Percentiles rank a stretch among this genome's conserved stretches.
Conservation (phyloP, 1,140 invertebrate genomes). For the Catajapyx aquilonaris region DNA sequence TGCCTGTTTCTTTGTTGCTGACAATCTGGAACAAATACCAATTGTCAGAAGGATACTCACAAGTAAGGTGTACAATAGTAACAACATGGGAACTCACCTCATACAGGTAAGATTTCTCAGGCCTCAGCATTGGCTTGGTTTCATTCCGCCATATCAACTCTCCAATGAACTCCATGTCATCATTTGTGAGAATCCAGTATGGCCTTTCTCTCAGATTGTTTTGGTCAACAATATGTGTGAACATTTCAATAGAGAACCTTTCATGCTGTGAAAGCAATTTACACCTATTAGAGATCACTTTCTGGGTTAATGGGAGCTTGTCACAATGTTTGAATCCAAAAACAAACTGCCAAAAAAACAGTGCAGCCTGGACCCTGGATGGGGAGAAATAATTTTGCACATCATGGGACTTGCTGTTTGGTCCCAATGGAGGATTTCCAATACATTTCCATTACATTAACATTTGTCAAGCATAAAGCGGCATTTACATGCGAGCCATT, state of each 20-base stretch:
- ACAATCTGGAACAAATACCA: slow-evolving; percentile 29
- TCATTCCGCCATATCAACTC: slow-evolving; percentile 21
- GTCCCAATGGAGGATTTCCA: no score
- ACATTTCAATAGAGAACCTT: slow-evolving; percentile 21
- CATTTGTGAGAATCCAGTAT: slow-evolving; percentile 13
- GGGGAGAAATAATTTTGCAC: no score
- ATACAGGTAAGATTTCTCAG: slow-evolving; percentile 21
- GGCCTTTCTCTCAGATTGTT: slow-evolving; percentile 13
- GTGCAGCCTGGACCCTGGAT: no score
- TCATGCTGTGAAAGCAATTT: slow-evolving; percentile 23
- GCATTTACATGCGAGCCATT: no score
- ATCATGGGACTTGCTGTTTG: no score
- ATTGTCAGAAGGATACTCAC: slow-evolving; percentile 2
- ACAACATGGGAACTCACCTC: slow-evolving; percentile 15
- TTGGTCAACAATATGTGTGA: slow-evolving; percentile 23
- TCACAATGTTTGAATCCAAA: no score
- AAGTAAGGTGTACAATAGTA: slow-evolving; percentile 6
- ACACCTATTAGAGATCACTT: slow-evolving; percentile 1
- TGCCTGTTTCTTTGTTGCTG: slow-evolving; percentile 32
- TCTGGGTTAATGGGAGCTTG: not conserved
- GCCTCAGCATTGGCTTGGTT: slow-evolving; percentile 5
- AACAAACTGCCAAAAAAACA: no score
- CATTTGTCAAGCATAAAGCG: no score
- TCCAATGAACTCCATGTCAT: slow-evolving; percentile 22
- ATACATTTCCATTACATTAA: no score